These are phyloP conservation scores for Hypanus sabinus DNA, from an alignment of 2,113 vertebrate genomes.

Conservation along the genomic window DNA sequence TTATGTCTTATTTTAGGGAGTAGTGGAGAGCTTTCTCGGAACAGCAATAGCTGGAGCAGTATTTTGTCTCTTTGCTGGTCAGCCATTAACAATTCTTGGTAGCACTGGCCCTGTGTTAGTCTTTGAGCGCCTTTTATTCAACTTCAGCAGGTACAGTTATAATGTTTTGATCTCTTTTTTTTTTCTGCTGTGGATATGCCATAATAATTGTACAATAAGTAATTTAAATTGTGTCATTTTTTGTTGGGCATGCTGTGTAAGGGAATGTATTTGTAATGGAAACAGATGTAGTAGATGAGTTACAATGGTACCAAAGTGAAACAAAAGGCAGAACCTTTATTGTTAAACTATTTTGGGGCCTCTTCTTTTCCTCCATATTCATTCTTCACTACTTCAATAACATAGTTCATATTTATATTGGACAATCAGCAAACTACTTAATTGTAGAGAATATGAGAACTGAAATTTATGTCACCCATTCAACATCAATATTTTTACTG, in stretches of 20 bases:
- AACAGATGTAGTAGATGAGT: neutral
- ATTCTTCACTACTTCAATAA: neutral
- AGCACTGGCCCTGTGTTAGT: conserved; percentile 66
- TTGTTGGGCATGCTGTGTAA: neutral
- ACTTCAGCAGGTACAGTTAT: conserved; percentile 57
- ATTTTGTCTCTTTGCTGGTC: conserved; percentile 66
- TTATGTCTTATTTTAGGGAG: conserved; percentile 51
- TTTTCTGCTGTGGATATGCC: neutral
- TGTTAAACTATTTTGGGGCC: neutral
- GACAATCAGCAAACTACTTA: neutral
- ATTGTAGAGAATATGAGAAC: neutral
- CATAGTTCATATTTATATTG: neutral
- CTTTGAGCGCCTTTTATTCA: conserved; percentile 66
- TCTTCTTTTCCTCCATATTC: neutral
- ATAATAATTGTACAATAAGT: neutral
- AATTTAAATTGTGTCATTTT: neutral
- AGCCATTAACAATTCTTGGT: conserved; percentile 68
- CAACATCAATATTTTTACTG: neutral
- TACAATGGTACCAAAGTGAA: neutral
- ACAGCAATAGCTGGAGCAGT: conserved; percentile 57
- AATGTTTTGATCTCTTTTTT: neutral
- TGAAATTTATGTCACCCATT: neutral
- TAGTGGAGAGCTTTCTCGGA: conserved; percentile 67
- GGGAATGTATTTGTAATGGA: neutral
- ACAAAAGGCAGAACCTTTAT: neutral